A percentile compares a stretch with the other conserved stretches of the same genome.
These are phyloP conservation scores for Meiosimyza platycephala DNA, from an alignment of 2,888 invertebrate genomes.

Conservation along the genomic window DNA sequence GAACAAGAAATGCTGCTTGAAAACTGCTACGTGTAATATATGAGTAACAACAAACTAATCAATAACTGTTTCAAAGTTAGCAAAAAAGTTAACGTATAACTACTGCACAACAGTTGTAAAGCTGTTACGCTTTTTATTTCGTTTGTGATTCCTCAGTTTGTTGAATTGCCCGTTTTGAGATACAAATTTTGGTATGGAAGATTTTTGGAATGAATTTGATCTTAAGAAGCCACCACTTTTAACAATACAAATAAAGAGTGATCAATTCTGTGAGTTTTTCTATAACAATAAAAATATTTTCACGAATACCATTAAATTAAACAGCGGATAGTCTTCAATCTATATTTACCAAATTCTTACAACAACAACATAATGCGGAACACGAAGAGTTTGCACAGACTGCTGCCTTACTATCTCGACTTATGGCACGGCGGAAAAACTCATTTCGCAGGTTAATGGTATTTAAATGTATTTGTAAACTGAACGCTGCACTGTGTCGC, in stretches of 20 bases:
- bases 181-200: conserved; percentile 46
- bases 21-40: too few relatives aligned
- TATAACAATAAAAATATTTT: not conserved
- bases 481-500: conserved; percentile 61
- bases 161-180: too few relatives aligned
- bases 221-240: conserved; percentile 61
- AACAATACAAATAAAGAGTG: conserved; percentile 50
- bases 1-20: too few relatives aligned
- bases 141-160: too few relatives aligned
- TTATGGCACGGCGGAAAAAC: conserved; percentile 63
- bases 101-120: too few relatives aligned
- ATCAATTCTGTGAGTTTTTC: conserved; percentile 52
- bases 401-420: conserved; percentile 60
- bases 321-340: not conserved
- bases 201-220: conserved; percentile 61
- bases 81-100: too few relatives aligned
- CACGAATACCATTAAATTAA: not conserved
- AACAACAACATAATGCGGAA: conserved; percentile 43
- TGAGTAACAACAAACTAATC: too few relatives aligned
- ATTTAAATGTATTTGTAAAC: conserved; percentile 58
- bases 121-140: too few relatives aligned
- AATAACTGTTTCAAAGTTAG: too few relatives aligned
- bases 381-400: conserved; percentile 53
- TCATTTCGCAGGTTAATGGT: conserved; percentile 62
- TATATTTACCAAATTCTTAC: conserved; percentile 51